These are phyloP conservation scores for Whitmania pigra DNA, from an alignment of 1,140 invertebrate species.

Conservation along the genomic window DNA sequence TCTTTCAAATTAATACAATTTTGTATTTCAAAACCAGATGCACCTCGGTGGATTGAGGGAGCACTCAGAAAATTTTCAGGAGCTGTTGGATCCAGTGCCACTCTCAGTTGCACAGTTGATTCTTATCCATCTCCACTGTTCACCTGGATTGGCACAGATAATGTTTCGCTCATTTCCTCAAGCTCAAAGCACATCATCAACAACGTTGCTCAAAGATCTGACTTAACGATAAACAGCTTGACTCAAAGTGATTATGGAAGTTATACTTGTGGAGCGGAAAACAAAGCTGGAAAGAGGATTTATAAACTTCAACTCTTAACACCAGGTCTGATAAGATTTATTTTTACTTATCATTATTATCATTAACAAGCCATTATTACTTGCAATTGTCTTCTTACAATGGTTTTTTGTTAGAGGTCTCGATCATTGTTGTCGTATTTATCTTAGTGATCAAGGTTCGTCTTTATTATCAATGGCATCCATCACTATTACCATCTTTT, in stretches of 20 bases:
- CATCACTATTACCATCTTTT: too few species aligned
- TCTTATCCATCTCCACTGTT: neutral
- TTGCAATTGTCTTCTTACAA: too few species aligned
- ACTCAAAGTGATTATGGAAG: neutral
- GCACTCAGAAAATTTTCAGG: conserved; percentile 3
- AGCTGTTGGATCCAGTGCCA: neutral
- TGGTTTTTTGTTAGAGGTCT: too few species aligned
- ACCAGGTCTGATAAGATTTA: neutral
- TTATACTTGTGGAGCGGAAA: conserved; percentile 2
- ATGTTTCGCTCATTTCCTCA: neutral
- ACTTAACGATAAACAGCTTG: neutral
- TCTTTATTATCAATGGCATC: too few species aligned
- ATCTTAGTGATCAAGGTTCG: too few species aligned
- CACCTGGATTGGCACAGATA: neutral
- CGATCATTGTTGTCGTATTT: too few species aligned
- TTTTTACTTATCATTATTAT: too few species aligned
- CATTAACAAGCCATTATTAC: too few species aligned
- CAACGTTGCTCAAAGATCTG: neutral
- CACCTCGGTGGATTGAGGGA: neutral
- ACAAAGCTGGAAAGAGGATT: neutral
- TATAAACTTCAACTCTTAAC: neutral
- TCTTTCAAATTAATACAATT: neutral
- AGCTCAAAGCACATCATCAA: neutral
- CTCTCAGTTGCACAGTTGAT: neutral
- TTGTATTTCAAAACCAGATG: neutral